phyloP scores from a whole-genome alignment of 1,140 invertebrate species.

The Aporrectodea caliginosa region DNA sequence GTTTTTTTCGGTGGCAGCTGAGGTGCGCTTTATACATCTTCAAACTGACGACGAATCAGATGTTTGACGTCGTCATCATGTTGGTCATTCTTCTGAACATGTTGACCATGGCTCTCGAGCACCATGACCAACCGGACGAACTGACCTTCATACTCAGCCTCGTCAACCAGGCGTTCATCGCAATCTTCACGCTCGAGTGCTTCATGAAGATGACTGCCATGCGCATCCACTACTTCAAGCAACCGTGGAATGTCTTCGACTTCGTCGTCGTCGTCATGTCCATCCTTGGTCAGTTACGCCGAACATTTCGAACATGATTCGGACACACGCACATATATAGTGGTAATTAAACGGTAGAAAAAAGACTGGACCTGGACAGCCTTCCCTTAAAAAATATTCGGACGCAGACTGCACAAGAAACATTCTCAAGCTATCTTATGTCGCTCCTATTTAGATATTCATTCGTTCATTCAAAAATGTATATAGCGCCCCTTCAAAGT shows the following conservation, averaged over 20 bases:
- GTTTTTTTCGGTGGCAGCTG: too few relatives aligned
- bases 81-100: conserved; percentile 97
- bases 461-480: too few relatives aligned
- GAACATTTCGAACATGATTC: too few relatives aligned
- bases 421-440: too few relatives aligned
- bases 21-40: conserved; percentile 91
- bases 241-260: conserved; percentile 99
- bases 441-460: too few relatives aligned
- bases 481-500: too few relatives aligned
- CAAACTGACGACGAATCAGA: conserved; percentile 94
- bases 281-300: conserved; percentile 70
- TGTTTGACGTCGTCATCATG: conserved; percentile 99
- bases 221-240: conserved; percentile 95
- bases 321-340: too few relatives aligned
- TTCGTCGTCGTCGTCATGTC: conserved; percentile 98
- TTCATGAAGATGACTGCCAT: conserved; percentile 94
- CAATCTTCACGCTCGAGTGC: conserved; percentile 95
- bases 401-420: too few relatives aligned
- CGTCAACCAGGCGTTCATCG: conserved; percentile 95
- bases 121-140: conserved; percentile 80
- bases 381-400: too few relatives aligned
- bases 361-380: too few relatives aligned
- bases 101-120: conserved; percentile 96
- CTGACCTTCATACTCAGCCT: conserved; percentile 78
- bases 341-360: too few relatives aligned